Percentiles rank a stretch among this genome's conserved stretches.
Evolutionary conservation across 2,113 vertebrate genomes (phyloP).

Genomic region (Elaphurus davidianus): DNA sequence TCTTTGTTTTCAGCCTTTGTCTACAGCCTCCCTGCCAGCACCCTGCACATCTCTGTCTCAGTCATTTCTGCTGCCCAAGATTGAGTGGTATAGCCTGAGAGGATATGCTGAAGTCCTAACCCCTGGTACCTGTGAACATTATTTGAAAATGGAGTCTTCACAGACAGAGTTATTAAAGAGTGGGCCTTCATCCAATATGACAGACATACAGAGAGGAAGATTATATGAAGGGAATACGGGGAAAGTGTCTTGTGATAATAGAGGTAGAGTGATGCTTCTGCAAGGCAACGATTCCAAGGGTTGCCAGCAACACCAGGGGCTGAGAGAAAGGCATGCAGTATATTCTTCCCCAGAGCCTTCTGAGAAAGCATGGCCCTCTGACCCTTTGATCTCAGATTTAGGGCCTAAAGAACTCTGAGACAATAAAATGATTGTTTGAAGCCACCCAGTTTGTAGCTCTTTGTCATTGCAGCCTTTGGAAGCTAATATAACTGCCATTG

Average conservation of each 20-base stretch:
- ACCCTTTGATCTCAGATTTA: not conserved
- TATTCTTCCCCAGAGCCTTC: no score
- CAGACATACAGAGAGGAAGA: not conserved
- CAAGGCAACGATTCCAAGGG: accelerated
- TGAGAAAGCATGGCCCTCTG: accelerated
- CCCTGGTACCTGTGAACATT: not conserved
- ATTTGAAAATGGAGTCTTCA: not conserved
- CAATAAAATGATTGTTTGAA: not conserved
- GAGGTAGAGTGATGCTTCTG: accelerated
- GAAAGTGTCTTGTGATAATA: not conserved
- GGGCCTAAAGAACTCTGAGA: not conserved
- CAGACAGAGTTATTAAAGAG: not conserved
- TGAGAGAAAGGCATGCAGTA: not conserved
- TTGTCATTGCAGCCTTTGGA: not conserved
- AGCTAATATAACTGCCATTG: not conserved
- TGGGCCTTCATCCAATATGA: not conserved
- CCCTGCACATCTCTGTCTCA: not conserved
- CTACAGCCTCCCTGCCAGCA: accelerated
- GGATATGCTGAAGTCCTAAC: not conserved
- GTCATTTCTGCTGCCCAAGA: not conserved
- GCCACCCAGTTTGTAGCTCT: not conserved
- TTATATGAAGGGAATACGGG: not conserved
- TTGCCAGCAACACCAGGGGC: not conserved
- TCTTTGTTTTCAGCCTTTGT: not conserved
- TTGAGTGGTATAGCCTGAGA: not conserved